phyloP scores from a whole-genome alignment of 2,888 invertebrate genomes.

The Pyrrhosoma nymphula region DNA sequence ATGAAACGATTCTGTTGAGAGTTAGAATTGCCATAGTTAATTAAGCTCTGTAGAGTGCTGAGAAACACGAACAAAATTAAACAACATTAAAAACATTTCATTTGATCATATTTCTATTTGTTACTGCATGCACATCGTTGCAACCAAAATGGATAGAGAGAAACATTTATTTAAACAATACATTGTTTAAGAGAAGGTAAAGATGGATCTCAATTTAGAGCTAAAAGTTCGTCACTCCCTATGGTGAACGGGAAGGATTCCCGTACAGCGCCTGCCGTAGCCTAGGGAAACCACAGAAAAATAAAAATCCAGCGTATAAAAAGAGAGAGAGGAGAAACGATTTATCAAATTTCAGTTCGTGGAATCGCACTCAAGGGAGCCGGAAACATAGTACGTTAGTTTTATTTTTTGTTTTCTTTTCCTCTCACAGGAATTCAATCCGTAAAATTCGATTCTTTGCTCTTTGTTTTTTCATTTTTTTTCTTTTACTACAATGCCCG shows the following conservation, averaged over 20 bases:
- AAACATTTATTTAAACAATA: too few relatives aligned
- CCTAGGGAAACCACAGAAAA: not conserved
- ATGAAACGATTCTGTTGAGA: too few relatives aligned
- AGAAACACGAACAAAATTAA: too few relatives aligned
- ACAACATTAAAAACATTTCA: too few relatives aligned
- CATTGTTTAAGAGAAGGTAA: too few relatives aligned
- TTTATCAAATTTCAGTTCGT: slow-evolving; percentile 20
- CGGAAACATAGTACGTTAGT: not conserved
- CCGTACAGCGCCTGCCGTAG: not conserved
- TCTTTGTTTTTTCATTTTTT: too few relatives aligned
- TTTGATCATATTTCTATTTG: too few relatives aligned
- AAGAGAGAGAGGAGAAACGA: not conserved
- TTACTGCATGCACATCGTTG: too few relatives aligned
- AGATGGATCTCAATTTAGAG: too few relatives aligned
- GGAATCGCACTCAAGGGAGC: not conserved
- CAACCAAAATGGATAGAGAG: too few relatives aligned
- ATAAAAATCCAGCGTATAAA: not conserved
- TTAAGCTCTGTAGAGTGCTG: too few relatives aligned
- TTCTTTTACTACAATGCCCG: not conserved
- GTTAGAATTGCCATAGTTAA: too few relatives aligned
- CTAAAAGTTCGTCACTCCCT: not conserved
- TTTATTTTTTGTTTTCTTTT: not conserved
- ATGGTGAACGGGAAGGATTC: not conserved
- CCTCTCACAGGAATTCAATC: not conserved
- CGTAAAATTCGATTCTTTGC: not conserved